phyloP scores from a whole-genome alignment of 1,140 invertebrate species.

The Halyomorpha halys region DNA sequence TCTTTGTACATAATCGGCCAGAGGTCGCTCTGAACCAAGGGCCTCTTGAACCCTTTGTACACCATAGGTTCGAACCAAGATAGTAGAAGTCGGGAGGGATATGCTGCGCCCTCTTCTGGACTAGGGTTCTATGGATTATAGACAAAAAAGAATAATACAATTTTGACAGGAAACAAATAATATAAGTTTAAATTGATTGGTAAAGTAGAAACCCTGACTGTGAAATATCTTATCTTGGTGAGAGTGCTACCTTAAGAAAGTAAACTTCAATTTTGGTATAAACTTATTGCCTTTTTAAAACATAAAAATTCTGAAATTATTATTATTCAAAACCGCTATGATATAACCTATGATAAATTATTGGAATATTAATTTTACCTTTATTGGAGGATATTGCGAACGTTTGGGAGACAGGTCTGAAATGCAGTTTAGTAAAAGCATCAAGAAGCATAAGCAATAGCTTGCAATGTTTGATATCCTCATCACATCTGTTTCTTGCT shows the following conservation, averaged over 20 bases:
- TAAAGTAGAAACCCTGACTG: too few species aligned
- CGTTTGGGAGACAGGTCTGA: constrained; percentile 59
- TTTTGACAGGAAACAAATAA: too few species aligned
- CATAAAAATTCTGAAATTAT: constrained; percentile 69
- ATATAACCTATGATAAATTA: constrained; percentile 71
- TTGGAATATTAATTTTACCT: constrained; percentile 56
- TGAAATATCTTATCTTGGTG: neutral
- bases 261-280: neutral
- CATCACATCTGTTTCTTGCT: too few species aligned
- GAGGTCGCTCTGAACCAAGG: constrained; percentile 68
- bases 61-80: constrained; percentile 84
- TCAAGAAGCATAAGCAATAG: constrained; percentile 58
- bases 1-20: constrained; percentile 85
- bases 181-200: too few species aligned
- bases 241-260: neutral
- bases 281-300: constrained; percentile 49
- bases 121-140: constrained; percentile 56
- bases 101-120: constrained; percentile 76
- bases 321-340: too few species aligned
- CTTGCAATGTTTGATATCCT: constrained; percentile 59
- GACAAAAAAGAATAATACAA: too few species aligned
- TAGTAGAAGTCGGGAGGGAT: constrained; percentile 79
- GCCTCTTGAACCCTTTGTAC: constrained; percentile 69
- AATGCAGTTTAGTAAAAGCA: constrained; percentile 73
- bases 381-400: constrained; percentile 53